Evolutionary conservation across 2,888 invertebrate species (phyloP), one percentile per base, ranked within the genome.

Genomic region (Hydroisotoma schaefferi): DNA sequence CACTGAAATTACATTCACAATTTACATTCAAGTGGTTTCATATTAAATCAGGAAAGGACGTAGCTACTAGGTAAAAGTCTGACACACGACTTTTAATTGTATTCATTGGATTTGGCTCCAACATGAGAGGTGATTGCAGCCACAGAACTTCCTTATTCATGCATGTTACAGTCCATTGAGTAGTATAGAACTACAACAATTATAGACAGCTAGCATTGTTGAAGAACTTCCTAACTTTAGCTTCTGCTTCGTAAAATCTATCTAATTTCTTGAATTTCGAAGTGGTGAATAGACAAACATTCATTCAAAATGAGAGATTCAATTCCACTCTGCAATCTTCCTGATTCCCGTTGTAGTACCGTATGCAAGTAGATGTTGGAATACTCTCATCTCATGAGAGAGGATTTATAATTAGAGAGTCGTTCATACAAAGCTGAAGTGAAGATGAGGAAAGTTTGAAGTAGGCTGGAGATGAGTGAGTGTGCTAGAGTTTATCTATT

Each of bases 311-410:
- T 10, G 27, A 27, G 49, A 20, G 49, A 49, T 49, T 49, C 49
- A 49, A 49, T 49, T 49, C 28, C 49, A n/a, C n/a, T 25, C 49
- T 49, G 12, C 26, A 25, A 49, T 49, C 40, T 15, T 5, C 40
- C n/a, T 40, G 20, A 20, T 40, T n/a, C n/a, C n/a, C n/a, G n/a
- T n/a, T n/a, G n/a, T 4, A 40, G 40, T 15, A 40, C 40, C 20
- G 15, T 40, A 4, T 5, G n/a, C 15, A 40, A 40, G 8, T 40
- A 40, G 40, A 18, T n/a, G n/a, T n/a, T 5, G 43, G 26, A 49
- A 49, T 49, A 27, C 49, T 28, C 49, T n/a, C n/a, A n/a, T n/a
- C n/a, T n/a, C n/a, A n/a, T 27, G 49, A 49, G 49, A 49, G 49
- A 18, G 18, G 49, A 49, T 49, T 49, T 49, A 49, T 49, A 49